Percentiles rank a stretch among this genome's conserved stretches.
phyloP scores from a whole-genome alignment of 64 coral and sea anemone species.

The Porites lutea region DNA sequence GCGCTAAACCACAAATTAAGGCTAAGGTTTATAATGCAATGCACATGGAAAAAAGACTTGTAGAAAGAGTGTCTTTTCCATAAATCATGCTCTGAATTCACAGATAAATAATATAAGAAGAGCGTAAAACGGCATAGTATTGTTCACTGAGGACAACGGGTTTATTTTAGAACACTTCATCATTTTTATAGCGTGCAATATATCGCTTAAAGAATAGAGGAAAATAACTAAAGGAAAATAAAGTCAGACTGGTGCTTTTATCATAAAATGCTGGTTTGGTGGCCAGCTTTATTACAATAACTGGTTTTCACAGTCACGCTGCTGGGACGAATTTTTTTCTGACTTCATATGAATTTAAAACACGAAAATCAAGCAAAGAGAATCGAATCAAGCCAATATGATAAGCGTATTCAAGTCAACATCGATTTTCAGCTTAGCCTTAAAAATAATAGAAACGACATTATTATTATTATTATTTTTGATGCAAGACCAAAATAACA shows the following conservation, averaged over 20 bases:
- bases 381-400: background rate
- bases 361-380: no score
- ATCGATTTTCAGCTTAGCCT: background rate
- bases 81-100: no score
- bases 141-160: no score
- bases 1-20: no score
- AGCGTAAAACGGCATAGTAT: no score
- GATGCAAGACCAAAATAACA: background rate
- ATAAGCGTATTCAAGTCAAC: background rate
- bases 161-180: no score
- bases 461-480: slow-evolving; percentile 4
- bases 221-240: background rate
- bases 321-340: background rate
- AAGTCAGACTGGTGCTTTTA: background rate
- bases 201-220: no score
- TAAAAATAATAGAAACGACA: background rate
- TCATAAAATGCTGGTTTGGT: background rate
- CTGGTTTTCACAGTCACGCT: background rate
- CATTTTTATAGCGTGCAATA: background rate
- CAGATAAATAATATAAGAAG: no score
- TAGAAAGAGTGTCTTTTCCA: no score
- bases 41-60: no score
- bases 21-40: no score
- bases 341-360: no score
- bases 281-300: background rate